Base-by-base conservation (phyloP, 2,888 invertebrate genomes). In the Hemaris fuciformis region DNA sequence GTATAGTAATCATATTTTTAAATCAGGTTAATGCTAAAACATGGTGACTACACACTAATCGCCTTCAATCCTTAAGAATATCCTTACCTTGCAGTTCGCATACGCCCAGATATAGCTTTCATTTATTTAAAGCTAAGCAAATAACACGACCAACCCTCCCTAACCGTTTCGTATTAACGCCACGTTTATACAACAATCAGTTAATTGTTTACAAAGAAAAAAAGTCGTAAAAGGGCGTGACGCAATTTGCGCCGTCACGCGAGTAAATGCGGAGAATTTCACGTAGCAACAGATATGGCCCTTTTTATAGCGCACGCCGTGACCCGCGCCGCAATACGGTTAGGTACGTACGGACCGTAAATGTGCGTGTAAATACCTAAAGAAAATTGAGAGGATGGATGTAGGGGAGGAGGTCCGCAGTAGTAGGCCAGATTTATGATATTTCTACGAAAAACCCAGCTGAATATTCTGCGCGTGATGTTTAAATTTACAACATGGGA, bases 161-260 rank as follows among this genome's bases (percentile, higher is more conserved):
- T 13, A 31, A 53, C 7, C 20, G 3, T 10, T 20, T 18, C 43
- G 20, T 43, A 43, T 20, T 23, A 46, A 43, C 2, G n/a, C n/a
- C n/a, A 25, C 15, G 15, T 53, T 53, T 27, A 31, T 53, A 31
- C n/a, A 27, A 31, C 53, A 53, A 31, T 53, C 31, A 53, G 46
- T 46, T 46, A 46, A 46, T 59, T 59, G 46, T 46, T 59, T 20
- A 7, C 8, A 22, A 22, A 34, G 23, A 20, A 45, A 53, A 10
- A 27, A 7, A 10, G 18, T 18, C 18, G 18, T 2, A 27, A 10
- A 18, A 31, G 53, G 53, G 53, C 18, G 53, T 53, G 53, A 38
- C 60, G 25, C 48, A 38, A 34, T 60, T 31, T 60, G 10, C 60
- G 45, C 25, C 22, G 60, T 48, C 23, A 27, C 46, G 60, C 38